Evolutionary conservation across 2,797 vertebrate species (phyloP), one percentile per base, ranked within the genome.

Genomic region (Rhinella marina): DNA sequence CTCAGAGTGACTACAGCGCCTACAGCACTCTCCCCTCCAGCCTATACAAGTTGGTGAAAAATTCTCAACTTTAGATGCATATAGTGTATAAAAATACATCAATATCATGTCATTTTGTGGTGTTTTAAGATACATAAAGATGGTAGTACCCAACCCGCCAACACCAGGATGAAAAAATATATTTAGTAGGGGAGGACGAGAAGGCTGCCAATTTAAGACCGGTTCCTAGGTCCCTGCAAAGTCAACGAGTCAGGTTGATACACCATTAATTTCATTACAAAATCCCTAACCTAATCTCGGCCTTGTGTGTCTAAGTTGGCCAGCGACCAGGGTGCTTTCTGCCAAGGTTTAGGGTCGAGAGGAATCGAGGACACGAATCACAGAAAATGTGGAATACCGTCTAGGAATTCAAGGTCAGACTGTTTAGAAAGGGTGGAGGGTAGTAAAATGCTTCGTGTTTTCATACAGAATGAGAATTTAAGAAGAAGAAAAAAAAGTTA

Each of bases 281-380:
- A 90, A 90, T 88, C 90, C 62, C 76, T 81, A 87, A 72, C 82
- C 87, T 93, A 92, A 91, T 90, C 87, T 87, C 90, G 91, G 87
- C 85, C 89, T 90, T 84, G 27, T 86, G 86, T 90, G 89, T 92
- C 78, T 88, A 89, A 86, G 80, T 70, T 91, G 88, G 90, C 61
- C 0, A 81, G 89, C 68, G 88, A 56, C 82, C 90, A 91, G 88
- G 32, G 54, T 84, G 52, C 73, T 13, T 27, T 88, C 78, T 82
- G 89, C 90, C 91, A 93, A 92, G 91, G 81, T 90, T 88, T 87
- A 59, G 32, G 70, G 48, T 88, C 25, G 85, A 88, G 91, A 90
- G 90, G 89, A 92, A 90, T 84, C 81, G 84, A 94, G 92, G 92
- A 92, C 90, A 94, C 76, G 32, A 81, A 27, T 72, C 88, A 90